Conservation (phyloP, 2,113 vertebrate genomes). For the Lates calcarifer region DNA sequence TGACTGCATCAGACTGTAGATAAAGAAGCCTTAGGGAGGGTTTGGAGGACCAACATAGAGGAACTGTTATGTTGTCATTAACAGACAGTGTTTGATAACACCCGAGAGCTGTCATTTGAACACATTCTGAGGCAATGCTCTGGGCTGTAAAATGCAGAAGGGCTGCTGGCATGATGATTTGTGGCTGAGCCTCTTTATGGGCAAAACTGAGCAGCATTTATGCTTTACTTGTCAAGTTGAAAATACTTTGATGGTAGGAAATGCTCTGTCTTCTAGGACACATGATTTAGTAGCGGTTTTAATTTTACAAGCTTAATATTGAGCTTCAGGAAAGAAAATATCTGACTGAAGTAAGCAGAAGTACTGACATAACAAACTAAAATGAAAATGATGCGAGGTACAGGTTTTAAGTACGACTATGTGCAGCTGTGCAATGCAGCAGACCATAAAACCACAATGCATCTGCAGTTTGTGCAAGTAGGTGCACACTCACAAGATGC, state of each 20-base stretch:
- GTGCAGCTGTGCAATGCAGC: conserved; percentile 43
- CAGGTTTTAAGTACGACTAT: neutral
- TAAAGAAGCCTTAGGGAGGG: neutral
- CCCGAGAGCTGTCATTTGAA: conserved; percentile 9
- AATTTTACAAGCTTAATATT: neutral
- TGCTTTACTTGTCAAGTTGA: neutral
- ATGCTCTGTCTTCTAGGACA: neutral
- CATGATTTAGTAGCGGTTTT: neutral
- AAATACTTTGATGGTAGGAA: conserved; percentile 32
- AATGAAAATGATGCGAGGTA: neutral
- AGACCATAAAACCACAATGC: conserved; percentile 9
- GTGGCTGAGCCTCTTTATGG: neutral
- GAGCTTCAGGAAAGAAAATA: neutral
- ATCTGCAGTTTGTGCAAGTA: conserved; percentile 40
- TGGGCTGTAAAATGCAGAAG: neutral
- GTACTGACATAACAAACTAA: neutral
- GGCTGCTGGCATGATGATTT: neutral
- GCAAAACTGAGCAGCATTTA: conserved; percentile 8
- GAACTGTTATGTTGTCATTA: conserved; percentile 1
- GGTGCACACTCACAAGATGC: conserved; percentile 12
- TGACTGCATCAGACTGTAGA: neutral
- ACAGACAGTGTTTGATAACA: conserved; percentile 18
- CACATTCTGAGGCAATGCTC: conserved; percentile 13
- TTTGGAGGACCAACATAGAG: neutral
- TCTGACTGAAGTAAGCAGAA: neutral